Conservation (phyloP, 2,888 invertebrate species). For the Macrosiphum euphorbiae region DNA sequence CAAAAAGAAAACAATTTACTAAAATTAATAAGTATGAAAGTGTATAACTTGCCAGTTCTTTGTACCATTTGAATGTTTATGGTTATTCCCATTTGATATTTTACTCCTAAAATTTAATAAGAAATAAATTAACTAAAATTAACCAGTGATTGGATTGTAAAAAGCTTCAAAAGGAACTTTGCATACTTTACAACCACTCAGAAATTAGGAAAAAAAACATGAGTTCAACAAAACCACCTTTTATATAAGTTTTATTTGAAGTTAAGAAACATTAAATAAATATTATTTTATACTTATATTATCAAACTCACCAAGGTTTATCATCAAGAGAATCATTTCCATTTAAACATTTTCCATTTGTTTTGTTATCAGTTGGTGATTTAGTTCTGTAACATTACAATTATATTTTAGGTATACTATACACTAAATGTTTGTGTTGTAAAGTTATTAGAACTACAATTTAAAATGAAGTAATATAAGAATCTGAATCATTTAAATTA, state of each 20-base stretch:
- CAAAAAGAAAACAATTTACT: background rate
- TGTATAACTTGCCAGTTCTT: slow-evolving; percentile 50
- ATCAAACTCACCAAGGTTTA: slow-evolving; percentile 30
- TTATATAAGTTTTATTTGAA: background rate
- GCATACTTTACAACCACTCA: background rate
- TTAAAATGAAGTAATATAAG: background rate
- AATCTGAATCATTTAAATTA: background rate
- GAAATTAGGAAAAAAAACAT: background rate
- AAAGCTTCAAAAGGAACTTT: background rate
- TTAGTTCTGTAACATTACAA: slow-evolving; percentile 10
- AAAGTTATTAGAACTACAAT: background rate
- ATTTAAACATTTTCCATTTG: slow-evolving; percentile 34
- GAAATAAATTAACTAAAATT: background rate
- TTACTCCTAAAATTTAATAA: slow-evolving; percentile 23
- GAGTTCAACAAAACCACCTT: too few species aligned
- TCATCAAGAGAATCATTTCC: slow-evolving; percentile 38
- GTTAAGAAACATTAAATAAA: background rate
- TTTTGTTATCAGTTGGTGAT: slow-evolving; percentile 24
- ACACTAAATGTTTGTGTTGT: background rate
- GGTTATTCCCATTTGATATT: slow-evolving; percentile 40
- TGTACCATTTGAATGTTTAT: slow-evolving; percentile 41
- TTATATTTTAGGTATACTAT: background rate
- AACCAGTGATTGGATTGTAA: background rate
- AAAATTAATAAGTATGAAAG: background rate
- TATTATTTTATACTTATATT: background rate